Base-by-base conservation (phyloP, 2,797 vertebrate genomes). In the Natrix natrix region DNA sequence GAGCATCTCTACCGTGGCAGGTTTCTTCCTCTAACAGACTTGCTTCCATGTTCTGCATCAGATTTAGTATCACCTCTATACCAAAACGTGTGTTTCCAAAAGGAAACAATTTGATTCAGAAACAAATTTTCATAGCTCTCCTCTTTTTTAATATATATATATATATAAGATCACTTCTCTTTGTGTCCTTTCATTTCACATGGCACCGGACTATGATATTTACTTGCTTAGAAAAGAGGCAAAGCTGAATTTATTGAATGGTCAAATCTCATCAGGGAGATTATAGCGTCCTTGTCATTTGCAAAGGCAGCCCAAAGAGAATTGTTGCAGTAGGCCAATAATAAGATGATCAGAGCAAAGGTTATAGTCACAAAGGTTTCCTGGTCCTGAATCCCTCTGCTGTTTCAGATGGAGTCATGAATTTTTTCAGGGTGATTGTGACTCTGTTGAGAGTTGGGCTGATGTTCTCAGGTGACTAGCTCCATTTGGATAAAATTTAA, bases 201-300 rank as follows among this genome's bases (percentile, higher is more conserved):
- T 26, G 26, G 3, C 4, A 88, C 14, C 0, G 0, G 17, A 74
- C 17, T 24, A 56, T 0, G n/a, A 55, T 10, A 3, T 1, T 24
- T 63, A 48, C 43, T 13, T 1, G 4, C 20, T 78, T 7, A 78
- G 52, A 78, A 24, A 74, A 55, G 13, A 78, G 16, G 37, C 10
- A 12, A 91, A n/a, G 28, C n/a, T 43, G 37, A 61, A 54, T 22
- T 61, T 86, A 37, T 14, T 17, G 20, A 57, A 90, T 24, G 24
- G n/a, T 6, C 1, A 37, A 55, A 63, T 32, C 57, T 91, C 28
- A 54, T 24, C 28, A 32, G 17, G 48, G 43, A 43, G 43, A 43
- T 78, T 43, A 10, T 3, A 78, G 8, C 74, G 22, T 78, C 32
- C 37, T 11, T 43, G 37, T 48, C 74, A 11, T 78, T 78, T 48